Evolutionary conservation across 2,797 vertebrate species (phyloP).

Genomic region (Peromyscus melanophrys): DNA sequence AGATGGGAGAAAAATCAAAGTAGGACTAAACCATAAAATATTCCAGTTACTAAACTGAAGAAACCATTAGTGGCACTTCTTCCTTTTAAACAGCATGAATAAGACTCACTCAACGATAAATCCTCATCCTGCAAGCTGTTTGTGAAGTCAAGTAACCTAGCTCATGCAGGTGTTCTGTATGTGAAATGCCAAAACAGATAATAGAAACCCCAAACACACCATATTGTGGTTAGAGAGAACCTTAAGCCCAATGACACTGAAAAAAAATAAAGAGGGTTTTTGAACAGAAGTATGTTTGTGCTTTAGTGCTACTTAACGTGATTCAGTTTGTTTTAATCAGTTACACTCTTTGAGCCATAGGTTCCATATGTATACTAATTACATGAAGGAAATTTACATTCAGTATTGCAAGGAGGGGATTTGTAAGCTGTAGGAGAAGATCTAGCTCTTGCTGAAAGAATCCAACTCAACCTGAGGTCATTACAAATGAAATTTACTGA

Average conservation of each 20-base stretch:
- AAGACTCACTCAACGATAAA: conserved; percentile 73
- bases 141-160: conserved; percentile 67
- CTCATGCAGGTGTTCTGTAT: conserved; percentile 79
- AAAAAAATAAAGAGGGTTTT: conserved; percentile 42
- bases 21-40: conserved; percentile 74
- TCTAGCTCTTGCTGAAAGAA: conserved; percentile 63
- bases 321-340: conserved; percentile 78
- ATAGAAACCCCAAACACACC: conserved; percentile 53
- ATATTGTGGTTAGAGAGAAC: conserved; percentile 66
- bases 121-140: conserved; percentile 74
- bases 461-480: conserved; percentile 75
- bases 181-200: conserved; percentile 78
- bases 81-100: conserved; percentile 74
- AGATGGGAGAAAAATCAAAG: conserved; percentile 73
- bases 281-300: conserved; percentile 75
- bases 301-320: conserved; percentile 59
- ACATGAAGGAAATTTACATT: conserved; percentile 67
- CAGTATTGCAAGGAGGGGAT: conserved; percentile 49
- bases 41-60: conserved; percentile 74
- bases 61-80: conserved; percentile 48
- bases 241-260: conserved; percentile 66
- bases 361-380: conserved; percentile 80
- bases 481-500: conserved; percentile 81
- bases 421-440: conserved; percentile 63
- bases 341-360: conserved; percentile 74